phyloP scores from a whole-genome alignment of 1,140 invertebrate genomes.

The Nautilus pompilius region DNA sequence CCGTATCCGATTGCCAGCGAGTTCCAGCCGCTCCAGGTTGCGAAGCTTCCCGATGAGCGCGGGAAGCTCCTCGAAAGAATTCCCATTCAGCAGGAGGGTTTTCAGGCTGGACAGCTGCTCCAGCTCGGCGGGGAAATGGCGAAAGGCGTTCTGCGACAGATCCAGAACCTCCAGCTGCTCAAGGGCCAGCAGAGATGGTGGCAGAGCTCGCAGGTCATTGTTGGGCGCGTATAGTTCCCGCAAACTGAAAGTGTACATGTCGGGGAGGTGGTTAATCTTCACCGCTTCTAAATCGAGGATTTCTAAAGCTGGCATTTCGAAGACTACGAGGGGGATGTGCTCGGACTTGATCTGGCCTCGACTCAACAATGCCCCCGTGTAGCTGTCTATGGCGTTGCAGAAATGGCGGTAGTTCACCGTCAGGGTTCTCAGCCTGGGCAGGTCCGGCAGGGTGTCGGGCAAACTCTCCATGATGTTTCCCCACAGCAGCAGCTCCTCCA shows the following conservation, averaged over 20 bases:
- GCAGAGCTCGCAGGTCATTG: slow-evolving; percentile 50
- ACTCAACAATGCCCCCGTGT: slow-evolving; percentile 45
- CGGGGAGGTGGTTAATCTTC: slow-evolving; percentile 52
- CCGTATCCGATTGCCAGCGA: slow-evolving; percentile 37
- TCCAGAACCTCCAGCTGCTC: slow-evolving; percentile 41
- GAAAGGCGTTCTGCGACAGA: slow-evolving; percentile 48
- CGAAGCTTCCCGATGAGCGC: slow-evolving; percentile 32
- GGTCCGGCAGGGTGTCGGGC: slow-evolving; percentile 50
- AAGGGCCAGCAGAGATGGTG: slow-evolving; percentile 36
- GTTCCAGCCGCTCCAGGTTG: slow-evolving; percentile 35
- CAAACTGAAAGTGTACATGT: slow-evolving; percentile 38
- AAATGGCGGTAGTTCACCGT: slow-evolving; percentile 51
- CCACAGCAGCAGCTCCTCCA: slow-evolving; percentile 51
- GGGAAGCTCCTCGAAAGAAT: slow-evolving; percentile 41
- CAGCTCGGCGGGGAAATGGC: slow-evolving; percentile 39
- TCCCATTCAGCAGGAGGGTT: slow-evolving; percentile 40
- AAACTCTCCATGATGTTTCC: slow-evolving; percentile 53
- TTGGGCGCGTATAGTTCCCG: slow-evolving; percentile 43
- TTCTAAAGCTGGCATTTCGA: slow-evolving; percentile 49
- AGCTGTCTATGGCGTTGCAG: slow-evolving; percentile 43
- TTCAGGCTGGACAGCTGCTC: slow-evolving; percentile 37
- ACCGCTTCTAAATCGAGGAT: slow-evolving; percentile 48
- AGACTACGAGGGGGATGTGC: slow-evolving; percentile 52
- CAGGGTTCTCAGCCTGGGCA: slow-evolving; percentile 42
- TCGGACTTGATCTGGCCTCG: slow-evolving; percentile 54